Conservation (phyloP, 2,888 invertebrate species). For the Thymelicus acteon region DNA sequence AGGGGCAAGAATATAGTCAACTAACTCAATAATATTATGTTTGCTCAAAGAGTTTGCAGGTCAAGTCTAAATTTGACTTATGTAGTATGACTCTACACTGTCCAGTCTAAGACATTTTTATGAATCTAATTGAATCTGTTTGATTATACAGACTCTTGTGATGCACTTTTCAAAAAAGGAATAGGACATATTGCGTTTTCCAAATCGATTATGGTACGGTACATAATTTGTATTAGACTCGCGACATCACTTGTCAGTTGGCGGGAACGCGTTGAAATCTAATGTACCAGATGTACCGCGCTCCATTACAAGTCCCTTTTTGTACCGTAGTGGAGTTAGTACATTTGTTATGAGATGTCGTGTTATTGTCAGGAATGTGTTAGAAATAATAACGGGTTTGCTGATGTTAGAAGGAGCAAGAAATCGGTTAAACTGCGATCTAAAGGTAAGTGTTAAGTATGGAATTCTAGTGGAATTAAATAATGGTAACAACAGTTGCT, state of each 20-base stretch:
- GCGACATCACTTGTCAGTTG: slow-evolving; percentile 18
- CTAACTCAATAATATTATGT: too few species aligned
- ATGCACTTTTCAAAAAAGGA: slow-evolving; percentile 19
- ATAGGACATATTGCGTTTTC: slow-evolving; percentile 17
- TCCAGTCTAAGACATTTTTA: too few species aligned
- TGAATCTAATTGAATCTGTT: too few species aligned
- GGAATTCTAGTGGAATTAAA: too few species aligned
- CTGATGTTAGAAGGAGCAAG: slow-evolving; percentile 5
- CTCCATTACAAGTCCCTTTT: slow-evolving; percentile 7
- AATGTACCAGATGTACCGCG: slow-evolving; percentile 20
- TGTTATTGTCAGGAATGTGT: slow-evolving; percentile 29
- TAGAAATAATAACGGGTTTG: not conserved
- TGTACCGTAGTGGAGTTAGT: slow-evolving; percentile 10
- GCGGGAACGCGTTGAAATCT: slow-evolving; percentile 27
- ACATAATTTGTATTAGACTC: slow-evolving; percentile 30
- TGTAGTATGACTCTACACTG: too few species aligned
- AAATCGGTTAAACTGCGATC: slow-evolving; percentile 9
- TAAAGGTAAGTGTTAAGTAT: not conserved
- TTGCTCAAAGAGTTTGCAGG: too few species aligned
- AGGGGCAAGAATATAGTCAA: too few species aligned
- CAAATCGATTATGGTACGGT: slow-evolving; percentile 21
- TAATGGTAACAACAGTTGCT: too few species aligned
- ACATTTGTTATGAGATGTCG: slow-evolving; percentile 14
- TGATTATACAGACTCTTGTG: not conserved
- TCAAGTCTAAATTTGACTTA: too few species aligned